phyloP scores from a whole-genome alignment of 2,888 invertebrate genomes.

The Rhagophthalmus giganteus region DNA sequence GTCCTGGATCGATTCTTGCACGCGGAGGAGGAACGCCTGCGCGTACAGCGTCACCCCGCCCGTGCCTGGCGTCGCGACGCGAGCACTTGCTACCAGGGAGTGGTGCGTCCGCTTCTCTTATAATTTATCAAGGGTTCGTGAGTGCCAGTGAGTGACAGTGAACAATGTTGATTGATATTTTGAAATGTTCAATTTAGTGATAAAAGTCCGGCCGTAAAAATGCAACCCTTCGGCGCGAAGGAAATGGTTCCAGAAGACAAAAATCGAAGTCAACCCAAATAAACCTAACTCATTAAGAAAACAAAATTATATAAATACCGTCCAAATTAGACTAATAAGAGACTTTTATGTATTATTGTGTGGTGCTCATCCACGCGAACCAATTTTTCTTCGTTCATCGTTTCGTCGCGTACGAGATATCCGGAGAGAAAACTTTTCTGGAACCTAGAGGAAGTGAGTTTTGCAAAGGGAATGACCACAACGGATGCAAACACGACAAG shows the following conservation, averaged over 20 bases:
- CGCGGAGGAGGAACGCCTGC: slow-evolving; percentile 44
- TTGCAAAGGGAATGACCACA: slow-evolving; percentile 3
- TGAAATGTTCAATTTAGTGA: slow-evolving; percentile 14
- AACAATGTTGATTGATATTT: slow-evolving; percentile 22
- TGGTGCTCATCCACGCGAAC: slow-evolving; percentile 8
- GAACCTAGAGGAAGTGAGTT: too few species aligned
- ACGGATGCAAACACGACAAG: slow-evolving; percentile 38
- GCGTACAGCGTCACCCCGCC: slow-evolving; percentile 45
- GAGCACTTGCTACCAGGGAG: slow-evolving; percentile 52
- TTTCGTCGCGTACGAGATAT: too few species aligned
- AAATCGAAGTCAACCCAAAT: neutral
- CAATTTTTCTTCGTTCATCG: slow-evolving; percentile 22
- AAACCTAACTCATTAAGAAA: neutral
- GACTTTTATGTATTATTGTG: slow-evolving; percentile 15
- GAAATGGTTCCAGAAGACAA: neutral
- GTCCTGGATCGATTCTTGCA: slow-evolving; percentile 50
- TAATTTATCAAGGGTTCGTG: slow-evolving; percentile 29
- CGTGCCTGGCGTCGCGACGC: slow-evolving; percentile 48
- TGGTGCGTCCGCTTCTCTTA: slow-evolving; percentile 45
- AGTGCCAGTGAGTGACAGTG: slow-evolving; percentile 30
- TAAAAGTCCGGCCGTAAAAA: slow-evolving; percentile 11
- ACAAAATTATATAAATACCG: slow-evolving; percentile 14
- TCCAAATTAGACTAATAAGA: slow-evolving; percentile 22
- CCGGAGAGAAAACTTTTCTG: too few species aligned
- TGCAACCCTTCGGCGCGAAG: slow-evolving; percentile 5